Evolutionary conservation across 2,113 vertebrate genomes (phyloP).

Genomic region (Pseudopipra pipra): DNA sequence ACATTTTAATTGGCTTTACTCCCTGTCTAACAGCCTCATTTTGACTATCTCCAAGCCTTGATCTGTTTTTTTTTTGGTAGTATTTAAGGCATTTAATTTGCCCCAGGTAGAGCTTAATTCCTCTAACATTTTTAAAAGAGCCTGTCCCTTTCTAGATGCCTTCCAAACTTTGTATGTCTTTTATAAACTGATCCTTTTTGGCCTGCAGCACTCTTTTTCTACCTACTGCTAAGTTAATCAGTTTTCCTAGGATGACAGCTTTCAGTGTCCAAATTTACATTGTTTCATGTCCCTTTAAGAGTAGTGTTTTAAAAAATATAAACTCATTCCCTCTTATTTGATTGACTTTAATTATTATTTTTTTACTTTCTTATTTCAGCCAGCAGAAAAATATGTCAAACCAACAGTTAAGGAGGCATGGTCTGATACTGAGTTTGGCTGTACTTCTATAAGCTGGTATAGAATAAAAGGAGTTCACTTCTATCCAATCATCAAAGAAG

Average conservation of each 20-base stretch:
- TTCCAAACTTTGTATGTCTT: slow-evolving; percentile 18
- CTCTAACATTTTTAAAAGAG: slow-evolving; percentile 13
- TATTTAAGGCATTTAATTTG: slow-evolving; percentile 46
- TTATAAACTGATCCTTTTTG: slow-evolving; percentile 20
- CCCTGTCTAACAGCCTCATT: neutral
- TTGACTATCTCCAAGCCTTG: neutral
- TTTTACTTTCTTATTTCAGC: neutral
- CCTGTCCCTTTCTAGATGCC: neutral
- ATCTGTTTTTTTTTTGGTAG: neutral
- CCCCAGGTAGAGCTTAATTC: slow-evolving; percentile 49
- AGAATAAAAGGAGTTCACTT: slow-evolving; percentile 16
- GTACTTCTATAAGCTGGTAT: neutral
- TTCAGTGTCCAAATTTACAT: neutral
- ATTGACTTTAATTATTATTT: slow-evolving; percentile 1
- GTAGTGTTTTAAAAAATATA: neutral
- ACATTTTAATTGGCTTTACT: neutral
- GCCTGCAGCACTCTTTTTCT: slow-evolving; percentile 19
- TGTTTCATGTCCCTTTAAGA: neutral
- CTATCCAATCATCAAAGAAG: neutral
- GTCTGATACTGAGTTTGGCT: slow-evolving; percentile 15
- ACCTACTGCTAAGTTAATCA: slow-evolving; percentile 36
- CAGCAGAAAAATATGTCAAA: slow-evolving; percentile 7
- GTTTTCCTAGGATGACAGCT: slow-evolving; percentile 25
- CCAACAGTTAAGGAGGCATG: neutral
- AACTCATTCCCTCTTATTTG: neutral